Base-by-base conservation (phyloP, 2,797 vertebrate species). In the Melanotaenia parkinsoni region DNA sequence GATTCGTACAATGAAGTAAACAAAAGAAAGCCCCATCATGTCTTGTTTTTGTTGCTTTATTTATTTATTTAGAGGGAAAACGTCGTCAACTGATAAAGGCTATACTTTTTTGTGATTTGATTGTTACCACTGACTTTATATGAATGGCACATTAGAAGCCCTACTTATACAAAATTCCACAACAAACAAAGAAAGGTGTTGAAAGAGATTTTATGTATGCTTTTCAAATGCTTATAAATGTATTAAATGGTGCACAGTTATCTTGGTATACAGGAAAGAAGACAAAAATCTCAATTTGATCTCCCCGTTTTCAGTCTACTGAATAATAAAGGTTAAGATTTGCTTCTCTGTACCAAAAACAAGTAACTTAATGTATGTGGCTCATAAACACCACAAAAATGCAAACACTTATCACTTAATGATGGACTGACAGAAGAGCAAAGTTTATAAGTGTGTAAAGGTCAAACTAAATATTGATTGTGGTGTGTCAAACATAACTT, bases 271-370 rank as follows among this genome's bases (percentile, higher is more conserved):
- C 58, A 47, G 13, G 12, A 37, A 66, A 80, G 67, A 75, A 67
- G 37, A 56, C 72, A 63, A 80, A 38, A 51, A 68, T 69, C 70
- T 74, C 74, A 22, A 58, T 67, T 65, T 65, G 57, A 80, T 83
- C 70, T 58, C 18, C 14, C 63, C 58, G n/a, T 14, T 62, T 50
- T n/a, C 56, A 62, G 7, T 14, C 24, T 40, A 12, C 13, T 64
- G 20, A 35, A 66, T 69, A 75, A 38, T 5, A 51, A 69, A 8
- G 2, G 56, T 38, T n/a, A 4, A 68, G 12, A 58, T 64, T 5
- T 57, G 30, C 20, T 54, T 51, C 71, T 38, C 59, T 11, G 66
- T 14, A 50, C 11, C 12, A 53, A 30, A 58, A 8, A 32, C 3
- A 51, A 53, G 45, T 37, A 40, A 64, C 14, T 24, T 43, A 60